Conservation (phyloP, 2,888 invertebrate genomes). For the Caenorhabditis virilis region DNA sequence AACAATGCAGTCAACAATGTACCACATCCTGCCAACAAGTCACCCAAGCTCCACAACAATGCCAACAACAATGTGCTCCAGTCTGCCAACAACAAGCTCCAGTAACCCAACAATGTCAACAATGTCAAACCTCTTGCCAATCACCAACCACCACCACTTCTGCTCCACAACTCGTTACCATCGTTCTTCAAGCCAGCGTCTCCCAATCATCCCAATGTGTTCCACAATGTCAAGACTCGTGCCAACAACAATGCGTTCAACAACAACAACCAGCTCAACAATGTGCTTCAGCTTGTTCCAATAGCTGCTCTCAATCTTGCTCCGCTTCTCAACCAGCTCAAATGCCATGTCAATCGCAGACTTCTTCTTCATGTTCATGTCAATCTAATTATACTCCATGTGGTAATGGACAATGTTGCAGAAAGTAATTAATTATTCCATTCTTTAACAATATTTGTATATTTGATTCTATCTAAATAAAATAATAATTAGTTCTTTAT, state of each 20-base stretch:
- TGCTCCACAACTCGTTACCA: slow-evolving; percentile 30
- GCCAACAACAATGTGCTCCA: slow-evolving; percentile 24
- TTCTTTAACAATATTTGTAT: too few relatives aligned
- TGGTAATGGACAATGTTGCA: too few relatives aligned
- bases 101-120: slow-evolving; percentile 25
- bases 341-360: slow-evolving; percentile 37
- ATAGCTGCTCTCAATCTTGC: slow-evolving; percentile 36
- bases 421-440: too few relatives aligned
- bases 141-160: slow-evolving; percentile 18
- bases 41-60: slow-evolving; percentile 13
- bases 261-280: slow-evolving; percentile 46
- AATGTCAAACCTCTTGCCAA: slow-evolving; percentile 28
- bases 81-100: slow-evolving; percentile 17
- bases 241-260: slow-evolving; percentile 44
- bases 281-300: slow-evolving; percentile 44
- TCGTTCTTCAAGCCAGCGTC: slow-evolving; percentile 33
- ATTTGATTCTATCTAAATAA: too few relatives aligned
- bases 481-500: too few relatives aligned
- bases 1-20: slow-evolving; percentile 28
- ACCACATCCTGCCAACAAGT: slow-evolving; percentile 17
- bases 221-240: slow-evolving; percentile 44
- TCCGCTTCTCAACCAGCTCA: slow-evolving; percentile 29
- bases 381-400: slow-evolving; percentile 47
- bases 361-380: slow-evolving; percentile 18
- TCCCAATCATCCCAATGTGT: slow-evolving; percentile 40